Conservation (phyloP, 2,113 vertebrate genomes). For the Ptychochromis oligacanthus region DNA sequence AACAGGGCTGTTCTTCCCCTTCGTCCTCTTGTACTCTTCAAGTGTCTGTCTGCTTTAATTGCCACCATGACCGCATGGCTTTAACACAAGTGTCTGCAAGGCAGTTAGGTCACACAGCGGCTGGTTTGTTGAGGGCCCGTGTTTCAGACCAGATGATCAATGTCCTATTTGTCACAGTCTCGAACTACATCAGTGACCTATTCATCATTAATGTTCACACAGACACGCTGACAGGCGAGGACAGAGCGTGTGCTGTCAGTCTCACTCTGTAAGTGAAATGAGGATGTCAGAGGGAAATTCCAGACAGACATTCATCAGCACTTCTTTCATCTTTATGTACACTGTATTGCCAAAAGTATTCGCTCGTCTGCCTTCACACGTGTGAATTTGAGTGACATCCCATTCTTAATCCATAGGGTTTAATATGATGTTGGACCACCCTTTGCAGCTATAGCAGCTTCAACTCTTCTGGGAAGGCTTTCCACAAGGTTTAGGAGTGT, state of each 20-base stretch:
- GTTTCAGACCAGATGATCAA: slow-evolving; percentile 61
- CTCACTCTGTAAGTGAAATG: slow-evolving; percentile 3
- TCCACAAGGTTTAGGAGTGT: too few species aligned
- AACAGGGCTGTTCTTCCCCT: background rate
- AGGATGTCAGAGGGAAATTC: slow-evolving; percentile 51
- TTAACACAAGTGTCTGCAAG: slow-evolving; percentile 30
- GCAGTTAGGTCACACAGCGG: slow-evolving; percentile 54
- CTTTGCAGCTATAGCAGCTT: too few species aligned
- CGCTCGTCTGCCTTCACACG: too few species aligned
- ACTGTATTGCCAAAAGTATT: too few species aligned
- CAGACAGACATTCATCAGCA: slow-evolving; percentile 7
- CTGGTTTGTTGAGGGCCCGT: slow-evolving; percentile 20
- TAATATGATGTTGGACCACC: too few species aligned
- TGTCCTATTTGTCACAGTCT: slow-evolving; percentile 62
- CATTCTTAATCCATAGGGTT: too few species aligned
- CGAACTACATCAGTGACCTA: slow-evolving; percentile 52
- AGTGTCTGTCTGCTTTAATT: slow-evolving; percentile 42
- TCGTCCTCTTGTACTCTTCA: slow-evolving; percentile 30
- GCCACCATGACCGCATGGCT: slow-evolving; percentile 13
- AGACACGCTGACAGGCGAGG: slow-evolving; percentile 41
- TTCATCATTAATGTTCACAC: slow-evolving; percentile 52
- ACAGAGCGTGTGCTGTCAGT: slow-evolving; percentile 23
- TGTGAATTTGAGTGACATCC: background rate
- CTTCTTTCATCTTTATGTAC: slow-evolving; percentile 1
- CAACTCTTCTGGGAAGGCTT: too few species aligned